Conservation (phyloP, 1,140 invertebrate genomes). For the Drosophila sp. region DNA sequence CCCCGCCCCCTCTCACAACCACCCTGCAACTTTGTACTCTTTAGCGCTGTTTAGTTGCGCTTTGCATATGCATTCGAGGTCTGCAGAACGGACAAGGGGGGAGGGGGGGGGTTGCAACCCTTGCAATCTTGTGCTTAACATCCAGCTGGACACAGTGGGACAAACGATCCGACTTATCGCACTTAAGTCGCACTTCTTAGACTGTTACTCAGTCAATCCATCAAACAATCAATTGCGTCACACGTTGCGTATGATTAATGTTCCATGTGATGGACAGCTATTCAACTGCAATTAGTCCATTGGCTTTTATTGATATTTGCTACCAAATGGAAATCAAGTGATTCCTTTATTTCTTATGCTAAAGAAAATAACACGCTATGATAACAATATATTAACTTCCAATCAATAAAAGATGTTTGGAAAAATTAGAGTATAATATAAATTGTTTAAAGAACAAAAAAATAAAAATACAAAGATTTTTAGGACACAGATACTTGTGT, state of each 20-base stretch:
- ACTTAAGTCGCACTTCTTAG: no score
- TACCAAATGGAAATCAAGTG: background rate
- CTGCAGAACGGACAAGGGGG: background rate
- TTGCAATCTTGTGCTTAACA: constrained; percentile 3
- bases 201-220: constrained; percentile 37
- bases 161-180: no score
- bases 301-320: constrained; percentile 1
- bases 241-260: constrained; percentile 44
- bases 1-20: no score
- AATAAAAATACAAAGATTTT: no score
- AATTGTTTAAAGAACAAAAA: no score
- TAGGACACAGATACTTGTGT: no score
- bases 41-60: constrained; percentile 77
- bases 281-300: background rate
- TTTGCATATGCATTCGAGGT: constrained; percentile 45
- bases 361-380: no score
- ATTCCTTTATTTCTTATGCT: no score
- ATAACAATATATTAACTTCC: no score
- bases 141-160: constrained; percentile 22
- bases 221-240: constrained; percentile 37
- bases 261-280: background rate
- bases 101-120: background rate
- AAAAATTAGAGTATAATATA: no score
- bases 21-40: constrained; percentile 71
- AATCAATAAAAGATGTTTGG: no score